A percentile compares a stretch with the other conserved stretches of the same genome.
Evolutionary conservation across 2,888 invertebrate genomes (phyloP).

Genomic region (Eupithecia centaureata): DNA sequence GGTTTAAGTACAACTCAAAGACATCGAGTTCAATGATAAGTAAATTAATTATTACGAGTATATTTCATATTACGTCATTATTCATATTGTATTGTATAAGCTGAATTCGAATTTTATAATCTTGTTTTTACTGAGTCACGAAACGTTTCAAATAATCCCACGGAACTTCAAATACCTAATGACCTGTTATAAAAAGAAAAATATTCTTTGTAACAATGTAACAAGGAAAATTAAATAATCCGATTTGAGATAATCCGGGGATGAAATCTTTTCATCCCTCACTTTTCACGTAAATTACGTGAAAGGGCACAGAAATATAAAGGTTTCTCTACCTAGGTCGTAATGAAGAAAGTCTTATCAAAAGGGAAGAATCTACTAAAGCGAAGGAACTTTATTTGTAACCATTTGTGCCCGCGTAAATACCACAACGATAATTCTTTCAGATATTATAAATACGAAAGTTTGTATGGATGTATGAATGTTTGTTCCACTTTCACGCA

Average conservation of each 20-base stretch:
- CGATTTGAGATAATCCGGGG: slow-evolving; percentile 16
- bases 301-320: slow-evolving; percentile 5
- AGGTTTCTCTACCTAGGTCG: slow-evolving; percentile 1
- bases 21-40: no score
- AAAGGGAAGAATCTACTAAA: not conserved
- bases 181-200: slow-evolving; percentile 6
- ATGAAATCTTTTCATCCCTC: slow-evolving; percentile 24
- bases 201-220: slow-evolving; percentile 14
- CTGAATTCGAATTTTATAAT: no score
- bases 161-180: slow-evolving; percentile 6
- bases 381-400: not conserved
- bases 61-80: no score
- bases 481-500: no score
- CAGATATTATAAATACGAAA: no score
- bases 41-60: no score
- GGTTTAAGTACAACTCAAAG: no score
- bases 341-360: slow-evolving; percentile 1
- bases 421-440: no score
- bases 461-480: no score
- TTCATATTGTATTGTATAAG: no score
- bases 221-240: slow-evolving; percentile 31
- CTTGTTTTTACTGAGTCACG: not conserved
- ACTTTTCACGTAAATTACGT: slow-evolving; percentile 10
- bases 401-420: not conserved
- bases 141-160: not conserved